A percentile compares a stretch with the other conserved stretches of the same genome.
Evolutionary conservation across 2,113 vertebrate genomes (phyloP).

Genomic region (Nannospalax galili): DNA sequence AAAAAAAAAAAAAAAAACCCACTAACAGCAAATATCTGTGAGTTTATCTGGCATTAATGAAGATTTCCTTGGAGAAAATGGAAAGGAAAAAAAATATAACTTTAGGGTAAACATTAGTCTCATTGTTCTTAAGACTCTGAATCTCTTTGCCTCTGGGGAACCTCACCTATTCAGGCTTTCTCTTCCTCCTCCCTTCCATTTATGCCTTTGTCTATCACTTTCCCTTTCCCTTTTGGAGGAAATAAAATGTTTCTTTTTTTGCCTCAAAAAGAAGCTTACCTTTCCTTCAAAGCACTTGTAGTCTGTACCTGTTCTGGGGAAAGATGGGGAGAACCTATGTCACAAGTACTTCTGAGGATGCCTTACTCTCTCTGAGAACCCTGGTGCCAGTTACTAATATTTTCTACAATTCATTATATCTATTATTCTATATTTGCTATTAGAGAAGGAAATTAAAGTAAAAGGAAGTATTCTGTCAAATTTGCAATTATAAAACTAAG

Average conservation of each 20-base stretch:
- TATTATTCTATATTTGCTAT: slow-evolving; percentile 59
- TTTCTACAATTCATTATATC: slow-evolving; percentile 31
- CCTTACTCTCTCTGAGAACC: background rate
- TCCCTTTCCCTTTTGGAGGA: background rate
- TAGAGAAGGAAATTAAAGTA: slow-evolving; percentile 49
- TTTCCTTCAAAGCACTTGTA: background rate
- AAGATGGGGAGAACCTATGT: background rate
- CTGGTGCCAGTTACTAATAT: background rate
- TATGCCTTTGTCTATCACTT: background rate
- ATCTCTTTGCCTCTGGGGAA: background rate
- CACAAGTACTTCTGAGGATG: background rate
- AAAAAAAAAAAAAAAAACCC: too few relatives aligned
- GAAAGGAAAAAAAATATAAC: background rate
- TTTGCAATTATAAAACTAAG: slow-evolving; percentile 46
- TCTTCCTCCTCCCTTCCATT: background rate
- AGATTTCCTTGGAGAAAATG: background rate
- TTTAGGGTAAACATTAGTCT: background rate
- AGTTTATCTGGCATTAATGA: background rate
- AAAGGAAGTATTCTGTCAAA: slow-evolving; percentile 49
- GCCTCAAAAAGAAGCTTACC: background rate
- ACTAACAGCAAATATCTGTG: background rate
- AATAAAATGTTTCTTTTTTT: background rate
- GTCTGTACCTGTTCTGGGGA: background rate
- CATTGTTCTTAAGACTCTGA: background rate
- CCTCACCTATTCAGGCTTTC: too few relatives aligned